Evolutionary conservation across 1,140 invertebrate species (phyloP), one percentile per base, ranked within the genome.

Genomic region (Pemphigus obesinymphae): DNA sequence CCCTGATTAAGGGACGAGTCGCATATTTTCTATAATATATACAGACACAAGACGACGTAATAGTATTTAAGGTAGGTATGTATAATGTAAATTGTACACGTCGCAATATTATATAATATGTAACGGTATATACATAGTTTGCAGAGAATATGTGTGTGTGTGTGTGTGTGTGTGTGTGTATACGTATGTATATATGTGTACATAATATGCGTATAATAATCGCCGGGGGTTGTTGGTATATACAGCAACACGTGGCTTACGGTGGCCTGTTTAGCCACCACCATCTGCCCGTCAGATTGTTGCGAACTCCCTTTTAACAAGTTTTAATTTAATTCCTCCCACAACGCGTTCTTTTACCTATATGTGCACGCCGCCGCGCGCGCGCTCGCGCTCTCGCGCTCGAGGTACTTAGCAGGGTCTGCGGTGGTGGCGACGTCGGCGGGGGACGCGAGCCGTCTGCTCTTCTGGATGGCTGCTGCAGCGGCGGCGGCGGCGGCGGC

Each of bases 321-420:
- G 76, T 80, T 80, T 80, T 80, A 80, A 80, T 80, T 80, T 80
- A 80, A 80, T 80, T 80, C 76, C 76, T 61, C 76, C 76, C 76
- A 63, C 76, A 45, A 63, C 55, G 26, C 48, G 50, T 80, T 63
- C 23, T 63, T 61, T 80, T 63, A 63, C 55, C 55, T 58, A 55
- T 68, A 34, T 63, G 13, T 43, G 26, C 13, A 23, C 11, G 7
- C 11, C n/a, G 15, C 8, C 10, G 10, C 43, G 10, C 31, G 53
- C 23, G 34, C 76, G 34, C 73, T n/a, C 10, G 23, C 37, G 37
- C n/a, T n/a, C n/a, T n/a, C n/a, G n/a, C n/a, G n/a, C n/a, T n/a
- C n/a, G 26, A 23, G 37, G 76, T 80, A 80, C 76, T 80, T 80
- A 80, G 76, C 76, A 34, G 34, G 55, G 76, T 61, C 55, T 31